Conservation (phyloP, 2,888 invertebrate species). For the Aphrophora alni region DNA sequence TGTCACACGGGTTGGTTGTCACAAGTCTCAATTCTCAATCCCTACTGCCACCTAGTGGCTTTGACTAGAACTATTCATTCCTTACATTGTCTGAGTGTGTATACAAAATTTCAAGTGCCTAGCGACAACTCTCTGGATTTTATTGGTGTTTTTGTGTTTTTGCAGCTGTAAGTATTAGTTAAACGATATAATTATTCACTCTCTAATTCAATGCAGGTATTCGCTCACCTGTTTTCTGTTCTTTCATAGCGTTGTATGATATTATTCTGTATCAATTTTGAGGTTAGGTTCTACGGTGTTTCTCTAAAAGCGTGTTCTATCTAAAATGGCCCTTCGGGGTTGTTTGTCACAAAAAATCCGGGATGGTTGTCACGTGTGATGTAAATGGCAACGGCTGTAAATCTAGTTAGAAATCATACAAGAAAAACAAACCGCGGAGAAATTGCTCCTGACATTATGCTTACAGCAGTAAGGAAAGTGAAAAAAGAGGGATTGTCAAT, state of each 20-base stretch:
- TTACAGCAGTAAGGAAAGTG: neutral
- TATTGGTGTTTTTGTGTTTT: neutral
- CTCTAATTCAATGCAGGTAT: neutral
- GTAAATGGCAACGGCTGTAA: neutral
- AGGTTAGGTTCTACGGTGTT: neutral
- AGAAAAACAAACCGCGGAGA: neutral
- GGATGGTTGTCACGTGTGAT: slow-evolving; percentile 19
- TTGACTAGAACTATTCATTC: too few species aligned
- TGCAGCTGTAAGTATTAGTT: neutral
- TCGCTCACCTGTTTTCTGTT: neutral
- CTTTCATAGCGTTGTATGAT: neutral
- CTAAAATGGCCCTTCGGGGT: slow-evolving; percentile 2
- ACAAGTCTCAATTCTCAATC: too few species aligned
- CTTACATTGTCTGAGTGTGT: neutral
- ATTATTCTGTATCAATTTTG: neutral
- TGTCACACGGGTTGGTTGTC: too few species aligned
- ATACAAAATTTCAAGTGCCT: neutral
- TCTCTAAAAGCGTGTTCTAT: neutral
- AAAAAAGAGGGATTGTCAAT: neutral
- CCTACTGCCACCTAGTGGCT: too few species aligned
- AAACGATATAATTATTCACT: neutral
- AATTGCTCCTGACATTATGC: slow-evolving; percentile 14
- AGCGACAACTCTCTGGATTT: neutral
- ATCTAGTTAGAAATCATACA: slow-evolving; percentile 9
- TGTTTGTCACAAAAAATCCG: neutral